Percentiles rank a stretch among this genome's conserved stretches.
These are phyloP conservation scores for Heliconius hortense DNA, from an alignment of 2,888 invertebrate species.

Conservation along the genomic window DNA sequence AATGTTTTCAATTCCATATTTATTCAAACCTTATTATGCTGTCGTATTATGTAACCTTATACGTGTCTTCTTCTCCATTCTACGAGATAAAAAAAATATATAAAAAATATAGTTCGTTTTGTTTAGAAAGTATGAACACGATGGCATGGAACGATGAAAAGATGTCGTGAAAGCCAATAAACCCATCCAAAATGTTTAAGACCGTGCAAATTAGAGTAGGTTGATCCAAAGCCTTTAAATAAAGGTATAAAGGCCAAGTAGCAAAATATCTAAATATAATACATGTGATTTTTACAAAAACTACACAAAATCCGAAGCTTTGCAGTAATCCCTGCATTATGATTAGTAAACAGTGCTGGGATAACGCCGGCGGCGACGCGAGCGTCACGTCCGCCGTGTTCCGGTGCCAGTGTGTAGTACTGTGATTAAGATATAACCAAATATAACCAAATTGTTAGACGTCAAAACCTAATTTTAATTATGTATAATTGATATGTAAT, in stretches of 20 bases:
- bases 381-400: slow-evolving; percentile 26
- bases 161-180: too few relatives aligned
- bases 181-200: too few relatives aligned
- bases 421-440: slow-evolving; percentile 33
- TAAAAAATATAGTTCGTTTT: too few relatives aligned
- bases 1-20: slow-evolving; percentile 13
- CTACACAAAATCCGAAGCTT: neutral
- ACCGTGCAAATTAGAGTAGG: too few relatives aligned
- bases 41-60: neutral
- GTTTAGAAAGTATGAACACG: too few relatives aligned
- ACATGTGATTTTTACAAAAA: neutral
- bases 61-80: too few relatives aligned
- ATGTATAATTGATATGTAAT: neutral
- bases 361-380: slow-evolving; percentile 24
- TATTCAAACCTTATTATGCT: slow-evolving; percentile 10
- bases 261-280: too few relatives aligned
- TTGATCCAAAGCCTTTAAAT: too few relatives aligned
- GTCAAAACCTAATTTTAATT: neutral
- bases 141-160: too few relatives aligned
- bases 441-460: neutral
- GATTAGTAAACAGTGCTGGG: slow-evolving; percentile 32
- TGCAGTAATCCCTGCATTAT: slow-evolving; percentile 30
- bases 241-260: too few relatives aligned
- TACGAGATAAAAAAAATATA: too few relatives aligned
- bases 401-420: slow-evolving; percentile 20